Conservation (phyloP, 2,888 invertebrate species). For the Leptinotarsa juncta region DNA sequence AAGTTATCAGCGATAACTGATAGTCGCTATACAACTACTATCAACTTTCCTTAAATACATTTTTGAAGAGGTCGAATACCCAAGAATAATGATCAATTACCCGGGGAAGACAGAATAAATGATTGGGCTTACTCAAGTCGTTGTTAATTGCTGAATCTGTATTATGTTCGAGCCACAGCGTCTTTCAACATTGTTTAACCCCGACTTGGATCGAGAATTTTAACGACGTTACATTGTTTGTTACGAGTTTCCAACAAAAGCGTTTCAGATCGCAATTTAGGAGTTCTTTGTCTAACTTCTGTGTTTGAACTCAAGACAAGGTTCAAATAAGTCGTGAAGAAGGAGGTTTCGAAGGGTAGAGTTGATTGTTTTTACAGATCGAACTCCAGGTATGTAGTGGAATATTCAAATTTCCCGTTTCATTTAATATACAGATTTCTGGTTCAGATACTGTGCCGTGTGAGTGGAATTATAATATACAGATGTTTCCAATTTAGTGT, state of each 20-base stretch:
- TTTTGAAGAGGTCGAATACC: neutral
- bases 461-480: too few species aligned
- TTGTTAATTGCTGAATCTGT: neutral
- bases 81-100: neutral
- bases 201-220: neutral
- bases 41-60: too few species aligned
- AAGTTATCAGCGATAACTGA: too few species aligned
- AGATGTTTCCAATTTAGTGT: too few species aligned
- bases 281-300: neutral
- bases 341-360: too few species aligned
- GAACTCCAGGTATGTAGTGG: too few species aligned
- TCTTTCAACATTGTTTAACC: constrained; percentile 1
- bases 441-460: too few species aligned
- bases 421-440: too few species aligned
- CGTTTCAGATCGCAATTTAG: neutral
- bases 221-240: constrained; percentile 10
- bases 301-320: neutral
- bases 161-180: neutral
- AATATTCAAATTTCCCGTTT: too few species aligned
- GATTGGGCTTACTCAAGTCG: neutral
- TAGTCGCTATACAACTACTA: too few species aligned
- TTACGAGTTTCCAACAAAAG: neutral
- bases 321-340: neutral
- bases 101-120: neutral
- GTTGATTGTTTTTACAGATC: too few species aligned